Evolutionary conservation across 1,140 invertebrate genomes (phyloP), one percentile per base, ranked within the genome.

Genomic region (Rhysida immarginata): DNA sequence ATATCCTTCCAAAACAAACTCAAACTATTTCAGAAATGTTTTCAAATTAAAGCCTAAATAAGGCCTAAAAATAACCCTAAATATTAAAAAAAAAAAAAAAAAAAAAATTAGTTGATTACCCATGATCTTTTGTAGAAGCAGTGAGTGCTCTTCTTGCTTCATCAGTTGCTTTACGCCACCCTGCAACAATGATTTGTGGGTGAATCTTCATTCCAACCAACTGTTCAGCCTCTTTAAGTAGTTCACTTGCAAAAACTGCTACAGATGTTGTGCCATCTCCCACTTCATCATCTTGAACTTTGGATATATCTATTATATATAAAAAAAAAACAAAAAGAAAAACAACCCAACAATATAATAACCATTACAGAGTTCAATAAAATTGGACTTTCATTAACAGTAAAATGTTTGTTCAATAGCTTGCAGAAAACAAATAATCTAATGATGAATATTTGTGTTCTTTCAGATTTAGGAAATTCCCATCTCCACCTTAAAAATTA

Each of bases 261-360:
- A 99, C 96, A 20, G 94, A 97, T 29, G 96, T 99, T 42, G 96
- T 99, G 26, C 96, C 96, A 81, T 99, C 96, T 52, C 96, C 96
- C 63, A 99, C 96, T 81, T 99, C 96, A 72, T 96, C 92, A 76
- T 99, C 96, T 70, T 99, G 96, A 8, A 95, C 91, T 74, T 90
- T 89, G 1, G 94, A 95, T 80, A 99, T 97, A 61, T 99, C 92
- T 78, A 57, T 5, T 66, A 65, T n/a, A n/a, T 26, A 54, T 45
- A 55, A 64, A 27, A 49, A 41, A 56, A 53, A 26, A 26, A 35
- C 14, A 53, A 58, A n/a, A n/a, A n/a, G n/a, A n/a, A n/a, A n/a
- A n/a, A n/a, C n/a, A n/a, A n/a, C n/a, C n/a, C n/a, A n/a, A 16
- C n/a, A n/a, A n/a, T n/a, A n/a, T 51, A 14, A 57, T 44, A 23